Evolutionary conservation across 1,140 invertebrate species (phyloP), one percentile per base, ranked within the genome.

Genomic region (Drosophila ambigua): DNA sequence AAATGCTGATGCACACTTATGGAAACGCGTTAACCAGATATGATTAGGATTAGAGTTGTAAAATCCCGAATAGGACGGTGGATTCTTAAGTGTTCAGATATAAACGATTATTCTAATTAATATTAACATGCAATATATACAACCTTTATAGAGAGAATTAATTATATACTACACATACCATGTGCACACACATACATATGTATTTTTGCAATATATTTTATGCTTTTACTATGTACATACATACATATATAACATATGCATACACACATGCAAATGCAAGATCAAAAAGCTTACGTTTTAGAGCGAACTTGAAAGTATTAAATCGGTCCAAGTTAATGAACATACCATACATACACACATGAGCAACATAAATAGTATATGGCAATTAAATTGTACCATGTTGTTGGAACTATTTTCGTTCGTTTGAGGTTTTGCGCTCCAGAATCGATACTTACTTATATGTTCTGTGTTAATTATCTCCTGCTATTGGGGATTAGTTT

Each of bases 141-240:
- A 74, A 52, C 46, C 16, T 59, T 59, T 67, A 48, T 77, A 66
- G 64, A 79, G 52, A 75, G 41, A 74, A 39, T 63, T 81, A 24
- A 61, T 63, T 81, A 74, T 78, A 75, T 77, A 72, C 55, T 51
- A 84, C 62, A 75, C 69, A 75, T 72, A 73, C 72, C 68, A 77
- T 80, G 60, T 67, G 75, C 35, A 39, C 26, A 28, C 31, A 35
- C 35, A 39, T 59, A 74, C 67, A 80, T 78, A 53, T 77, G 61
- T 81, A 87, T 85, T 85, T 85, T 85, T 85, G 82, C 81, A 85
- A 85, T 85, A 85, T 54, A 74, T 78, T 77, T 87, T 87, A 81
- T 84, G 82, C 71, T 68, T 74, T 74, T 77, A 74, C 35, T 13
- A 39, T 77, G 66, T 77, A 68, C 41, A 67, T 78, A 81, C 65